phyloP scores from a whole-genome alignment of 92 coral and sea anemone genomes.

The Actinernus sp. region DNA sequence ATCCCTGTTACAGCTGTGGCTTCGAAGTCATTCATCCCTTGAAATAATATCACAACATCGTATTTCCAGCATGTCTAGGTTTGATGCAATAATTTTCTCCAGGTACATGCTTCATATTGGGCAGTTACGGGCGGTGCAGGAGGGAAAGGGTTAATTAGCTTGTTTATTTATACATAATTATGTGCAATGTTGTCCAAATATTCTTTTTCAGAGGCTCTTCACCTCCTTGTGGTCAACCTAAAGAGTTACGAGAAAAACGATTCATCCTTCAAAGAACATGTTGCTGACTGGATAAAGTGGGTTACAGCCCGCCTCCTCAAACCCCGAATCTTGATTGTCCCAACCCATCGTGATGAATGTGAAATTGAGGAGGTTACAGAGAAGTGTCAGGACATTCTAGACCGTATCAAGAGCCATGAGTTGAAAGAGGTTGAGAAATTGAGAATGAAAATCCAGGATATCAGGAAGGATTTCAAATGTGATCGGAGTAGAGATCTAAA shows the following conservation, averaged over 20 bases:
- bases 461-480: constrained; percentile 2
- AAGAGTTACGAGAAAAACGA: constrained; percentile 49
- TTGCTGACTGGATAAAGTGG: constrained; percentile 90
- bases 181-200: neutral
- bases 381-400: constrained; percentile 78
- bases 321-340: constrained; percentile 89
- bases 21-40: too few relatives aligned
- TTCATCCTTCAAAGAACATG: constrained; percentile 61
- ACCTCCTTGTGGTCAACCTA: constrained; percentile 82
- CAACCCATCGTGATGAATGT: constrained; percentile 86
- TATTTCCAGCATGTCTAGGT: too few relatives aligned
- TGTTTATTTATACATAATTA: too few relatives aligned
- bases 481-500: constrained; percentile 12
- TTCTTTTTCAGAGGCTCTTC: constrained; percentile 69
- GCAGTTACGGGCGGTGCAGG: too few relatives aligned
- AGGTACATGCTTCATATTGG: too few relatives aligned
- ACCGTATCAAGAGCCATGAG: constrained; percentile 50
- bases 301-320: constrained; percentile 77
- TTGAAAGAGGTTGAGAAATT: constrained; percentile 39
- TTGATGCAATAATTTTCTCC: too few relatives aligned
- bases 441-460: constrained; percentile 56
- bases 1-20: too few relatives aligned
- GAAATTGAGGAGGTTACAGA: constrained; percentile 15
- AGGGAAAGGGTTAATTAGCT: too few relatives aligned
- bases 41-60: too few relatives aligned